phyloP scores from a whole-genome alignment of 2,113 vertebrate genomes.

The Ovis canadensis region DNA sequence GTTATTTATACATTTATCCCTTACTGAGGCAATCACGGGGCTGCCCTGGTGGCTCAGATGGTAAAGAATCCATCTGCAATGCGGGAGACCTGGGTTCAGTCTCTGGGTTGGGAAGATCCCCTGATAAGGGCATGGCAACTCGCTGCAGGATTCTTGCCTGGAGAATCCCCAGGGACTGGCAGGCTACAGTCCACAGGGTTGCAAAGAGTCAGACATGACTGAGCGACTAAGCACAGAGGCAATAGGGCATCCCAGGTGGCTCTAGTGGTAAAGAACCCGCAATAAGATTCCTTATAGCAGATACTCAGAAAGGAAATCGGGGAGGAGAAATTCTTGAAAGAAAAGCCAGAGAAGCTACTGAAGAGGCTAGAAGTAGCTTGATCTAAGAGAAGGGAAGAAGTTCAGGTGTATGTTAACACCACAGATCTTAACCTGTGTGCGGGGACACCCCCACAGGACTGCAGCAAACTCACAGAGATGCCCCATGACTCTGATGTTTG shows the following conservation, averaged over 20 bases:
- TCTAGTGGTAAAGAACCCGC: accelerated
- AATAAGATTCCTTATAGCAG: neutral
- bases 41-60: neutral
- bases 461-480: neutral
- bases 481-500: neutral
- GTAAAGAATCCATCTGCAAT: neutral
- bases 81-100: neutral
- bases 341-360: neutral
- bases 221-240: neutral
- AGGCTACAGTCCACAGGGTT: neutral
- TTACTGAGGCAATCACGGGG: neutral
- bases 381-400: neutral
- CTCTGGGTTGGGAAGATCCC: neutral
- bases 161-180: neutral
- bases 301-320: neutral
- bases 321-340: neutral
- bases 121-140: neutral
- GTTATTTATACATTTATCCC: neutral
- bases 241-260: neutral
- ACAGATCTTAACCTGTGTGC: neutral
- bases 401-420: too few species aligned
- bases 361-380: neutral
- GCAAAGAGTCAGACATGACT: neutral
- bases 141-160: neutral
- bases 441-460: too few species aligned